phyloP scores from a whole-genome alignment of 2,888 invertebrate species.

The Amorpha juglandis region DNA sequence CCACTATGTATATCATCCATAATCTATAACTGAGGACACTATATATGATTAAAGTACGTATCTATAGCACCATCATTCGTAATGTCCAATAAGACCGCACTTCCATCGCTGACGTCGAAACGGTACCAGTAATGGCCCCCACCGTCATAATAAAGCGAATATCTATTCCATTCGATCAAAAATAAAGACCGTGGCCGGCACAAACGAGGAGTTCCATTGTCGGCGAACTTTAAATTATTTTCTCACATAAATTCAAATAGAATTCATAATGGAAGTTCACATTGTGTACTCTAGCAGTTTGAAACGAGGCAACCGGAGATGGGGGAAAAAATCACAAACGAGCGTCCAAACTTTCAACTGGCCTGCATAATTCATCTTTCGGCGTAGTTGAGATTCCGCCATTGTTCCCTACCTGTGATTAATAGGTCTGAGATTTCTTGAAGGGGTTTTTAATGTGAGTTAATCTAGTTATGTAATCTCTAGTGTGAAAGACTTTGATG shows the following conservation, averaged over 20 bases:
- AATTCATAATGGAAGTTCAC: conserved; percentile 50
- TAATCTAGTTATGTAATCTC: no score
- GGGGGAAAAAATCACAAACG: conserved; percentile 34
- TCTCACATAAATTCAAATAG: conserved; percentile 51
- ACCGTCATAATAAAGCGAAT: conserved; percentile 15
- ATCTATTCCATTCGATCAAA: conserved; percentile 26
- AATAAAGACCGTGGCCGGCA: conserved; percentile 32
- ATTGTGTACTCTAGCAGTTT: conserved; percentile 42
- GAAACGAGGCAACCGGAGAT: conserved; percentile 32
- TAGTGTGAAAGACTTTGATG: no score
- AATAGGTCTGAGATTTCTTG: conserved; percentile 42
- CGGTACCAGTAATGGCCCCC: conserved; percentile 3
- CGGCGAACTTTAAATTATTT: conserved; percentile 48
- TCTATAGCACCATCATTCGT: no score
- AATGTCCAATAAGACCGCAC: background rate
- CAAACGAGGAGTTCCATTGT: conserved; percentile 36
- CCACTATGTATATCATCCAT: no score
- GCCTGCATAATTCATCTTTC: conserved; percentile 55
- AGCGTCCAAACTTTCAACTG: conserved; percentile 34
- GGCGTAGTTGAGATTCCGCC: conserved; percentile 30
- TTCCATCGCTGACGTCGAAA: conserved; percentile 13
- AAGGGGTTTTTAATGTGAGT: background rate
- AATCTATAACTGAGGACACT: no score
- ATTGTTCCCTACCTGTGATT: conserved; percentile 45
- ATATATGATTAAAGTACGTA: no score